A percentile compares a stretch with the other conserved stretches of the same genome.
These are phyloP conservation scores for Acanthococcus lagerstroemiae DNA, from an alignment of 2,888 invertebrate genomes.

Conservation along the genomic window DNA sequence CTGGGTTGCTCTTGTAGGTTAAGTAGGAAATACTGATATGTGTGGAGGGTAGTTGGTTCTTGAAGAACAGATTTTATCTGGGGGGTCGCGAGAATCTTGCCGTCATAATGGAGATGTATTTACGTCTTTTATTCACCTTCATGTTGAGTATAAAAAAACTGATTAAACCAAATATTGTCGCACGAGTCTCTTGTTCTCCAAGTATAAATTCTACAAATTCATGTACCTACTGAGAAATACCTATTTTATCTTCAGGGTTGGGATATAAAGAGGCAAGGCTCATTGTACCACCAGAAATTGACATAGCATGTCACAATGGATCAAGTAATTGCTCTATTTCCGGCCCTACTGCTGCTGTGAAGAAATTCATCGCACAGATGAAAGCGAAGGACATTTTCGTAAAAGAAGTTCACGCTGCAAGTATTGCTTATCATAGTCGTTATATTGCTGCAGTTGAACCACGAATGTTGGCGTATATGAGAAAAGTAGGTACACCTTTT, in stretches of 20 bases:
- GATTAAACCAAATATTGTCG: too few relatives aligned
- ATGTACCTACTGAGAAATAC: not conserved
- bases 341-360: slow-evolving; percentile 63
- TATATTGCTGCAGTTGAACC: slow-evolving; percentile 51
- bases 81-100: too few relatives aligned
- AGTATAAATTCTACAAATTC: not conserved
- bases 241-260: slow-evolving; percentile 39
- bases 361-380: slow-evolving; percentile 54
- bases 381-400: slow-evolving; percentile 63
- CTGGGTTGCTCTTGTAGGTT: too few relatives aligned
- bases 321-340: slow-evolving; percentile 77
- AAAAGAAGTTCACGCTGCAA: slow-evolving; percentile 70
- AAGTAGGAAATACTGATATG: too few relatives aligned
- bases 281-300: slow-evolving; percentile 63
- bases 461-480: too few relatives aligned
- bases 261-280: slow-evolving; percentile 46
- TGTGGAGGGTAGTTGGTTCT: too few relatives aligned
- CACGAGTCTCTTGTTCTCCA: not conserved
- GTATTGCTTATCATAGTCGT: slow-evolving; percentile 80
- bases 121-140: too few relatives aligned
- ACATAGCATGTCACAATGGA: slow-evolving; percentile 80
- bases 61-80: too few relatives aligned
- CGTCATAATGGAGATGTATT: too few relatives aligned
- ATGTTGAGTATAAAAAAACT: too few relatives aligned
- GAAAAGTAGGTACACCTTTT: too few relatives aligned